Percentiles rank a stretch among this genome's conserved stretches.
phyloP scores from a whole-genome alignment of 1,140 invertebrate genomes.

The Micrasema longulum region DNA sequence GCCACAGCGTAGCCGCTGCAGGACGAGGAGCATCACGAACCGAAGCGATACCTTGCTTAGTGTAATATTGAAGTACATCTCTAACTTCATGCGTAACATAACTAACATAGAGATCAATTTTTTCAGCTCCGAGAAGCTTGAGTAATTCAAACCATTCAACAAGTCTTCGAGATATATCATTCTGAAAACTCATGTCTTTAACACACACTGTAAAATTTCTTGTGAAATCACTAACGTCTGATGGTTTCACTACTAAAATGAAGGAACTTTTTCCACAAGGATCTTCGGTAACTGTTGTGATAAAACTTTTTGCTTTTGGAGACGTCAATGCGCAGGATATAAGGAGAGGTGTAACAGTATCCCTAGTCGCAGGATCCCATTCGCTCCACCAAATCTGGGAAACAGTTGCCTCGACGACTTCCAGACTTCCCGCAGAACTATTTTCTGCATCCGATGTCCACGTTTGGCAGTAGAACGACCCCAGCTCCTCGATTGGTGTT shows the following conservation, averaged over 20 bases:
- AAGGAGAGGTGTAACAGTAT: conserved; percentile 62
- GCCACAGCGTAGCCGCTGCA: conserved; percentile 71
- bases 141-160: conserved; percentile 79
- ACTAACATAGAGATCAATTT: conserved; percentile 75
- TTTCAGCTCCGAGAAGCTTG: conserved; percentile 73
- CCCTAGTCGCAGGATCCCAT: conserved; percentile 59
- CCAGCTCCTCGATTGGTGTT: conserved; percentile 46
- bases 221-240: conserved; percentile 46
- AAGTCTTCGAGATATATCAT: conserved; percentile 72
- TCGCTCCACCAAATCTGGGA: conserved; percentile 66
- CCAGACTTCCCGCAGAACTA: conserved; percentile 22
- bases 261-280: conserved; percentile 63
- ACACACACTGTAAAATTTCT: conserved; percentile 76
- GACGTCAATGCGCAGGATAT: conserved; percentile 63
- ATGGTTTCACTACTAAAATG: conserved; percentile 58
- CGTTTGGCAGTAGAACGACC: conserved; percentile 63
- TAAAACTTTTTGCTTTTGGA: conserved; percentile 55
- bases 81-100: conserved; percentile 68
- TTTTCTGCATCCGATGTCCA: conserved; percentile 37
- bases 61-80: conserved; percentile 70
- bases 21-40: conserved; percentile 68
- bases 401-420: conserved; percentile 64
- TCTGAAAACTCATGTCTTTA: conserved; percentile 76
- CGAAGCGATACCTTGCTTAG: conserved; percentile 67
- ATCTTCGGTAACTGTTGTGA: conserved; percentile 62